phyloP scores from a whole-genome alignment of 2,113 vertebrate species.

The Chloropsis hardwickii region DNA sequence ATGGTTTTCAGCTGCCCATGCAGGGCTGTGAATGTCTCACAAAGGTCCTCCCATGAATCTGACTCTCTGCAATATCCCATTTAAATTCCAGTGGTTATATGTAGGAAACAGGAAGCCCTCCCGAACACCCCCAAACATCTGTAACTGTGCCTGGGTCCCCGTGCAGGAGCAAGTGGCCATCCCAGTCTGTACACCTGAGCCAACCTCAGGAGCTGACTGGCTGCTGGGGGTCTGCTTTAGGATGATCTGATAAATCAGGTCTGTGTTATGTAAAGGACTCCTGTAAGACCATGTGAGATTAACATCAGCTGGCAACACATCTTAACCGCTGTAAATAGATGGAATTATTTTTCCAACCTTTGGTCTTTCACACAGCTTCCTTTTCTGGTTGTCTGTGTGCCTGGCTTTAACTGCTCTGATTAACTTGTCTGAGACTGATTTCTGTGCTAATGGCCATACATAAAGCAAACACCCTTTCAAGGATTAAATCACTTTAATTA shows the following conservation, averaged over 20 bases:
- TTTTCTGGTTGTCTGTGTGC: rapidly evolving
- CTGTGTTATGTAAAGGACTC: not conserved
- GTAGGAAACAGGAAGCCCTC: not conserved
- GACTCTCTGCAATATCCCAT: rapidly evolving
- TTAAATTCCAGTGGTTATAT: not conserved
- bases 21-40: not conserved
- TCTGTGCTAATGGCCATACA: not conserved
- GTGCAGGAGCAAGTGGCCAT: not conserved
- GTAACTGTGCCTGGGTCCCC: not conserved
- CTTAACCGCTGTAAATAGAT: not conserved
- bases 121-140: rapidly evolving
- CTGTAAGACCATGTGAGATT: not conserved
- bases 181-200: not conserved
- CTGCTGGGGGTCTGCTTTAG: not conserved
- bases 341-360: not conserved
- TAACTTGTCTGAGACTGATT: not conserved
- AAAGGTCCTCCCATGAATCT: not conserved
- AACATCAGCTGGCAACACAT: not conserved
- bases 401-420: not conserved
- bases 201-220: not conserved
- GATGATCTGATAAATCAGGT: not conserved
- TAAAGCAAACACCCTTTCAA: not conserved
- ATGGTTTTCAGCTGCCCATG: not conserved
- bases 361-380: not conserved
- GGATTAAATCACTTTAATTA: not conserved